Evolutionary conservation across 1,140 invertebrate genomes (phyloP).

Genomic region (Formica exsecta): DNA sequence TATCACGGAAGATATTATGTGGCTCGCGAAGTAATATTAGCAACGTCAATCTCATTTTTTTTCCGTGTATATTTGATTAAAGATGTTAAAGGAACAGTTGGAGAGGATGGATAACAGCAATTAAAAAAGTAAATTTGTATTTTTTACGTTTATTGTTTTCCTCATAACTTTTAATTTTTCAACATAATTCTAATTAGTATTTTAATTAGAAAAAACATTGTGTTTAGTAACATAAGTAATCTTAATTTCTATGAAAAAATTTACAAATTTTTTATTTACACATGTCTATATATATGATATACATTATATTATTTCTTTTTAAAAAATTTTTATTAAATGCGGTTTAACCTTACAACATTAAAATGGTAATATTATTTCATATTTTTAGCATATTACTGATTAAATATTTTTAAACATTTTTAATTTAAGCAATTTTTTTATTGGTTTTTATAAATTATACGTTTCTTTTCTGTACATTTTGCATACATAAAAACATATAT

Average conservation of each 20-base stretch:
- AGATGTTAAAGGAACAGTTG: slow-evolving; percentile 11
- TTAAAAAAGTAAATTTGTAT: background rate
- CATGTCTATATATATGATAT: background rate
- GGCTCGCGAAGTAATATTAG: slow-evolving; percentile 39
- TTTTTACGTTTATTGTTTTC: background rate
- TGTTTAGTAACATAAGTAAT: background rate
- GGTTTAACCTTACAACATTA: background rate
- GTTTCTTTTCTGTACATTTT: background rate
- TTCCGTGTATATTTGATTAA: slow-evolving; percentile 7
- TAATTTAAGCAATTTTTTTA: background rate
- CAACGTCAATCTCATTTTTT: slow-evolving; percentile 28
- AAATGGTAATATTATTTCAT: background rate
- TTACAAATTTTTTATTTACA: background rate
- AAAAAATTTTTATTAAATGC: background rate
- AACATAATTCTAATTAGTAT: background rate
- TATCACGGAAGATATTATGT: slow-evolving; percentile 55
- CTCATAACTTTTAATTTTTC: background rate
- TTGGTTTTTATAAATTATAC: background rate
- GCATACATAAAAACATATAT: background rate
- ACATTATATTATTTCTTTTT: background rate
- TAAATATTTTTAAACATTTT: background rate
- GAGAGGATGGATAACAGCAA: background rate
- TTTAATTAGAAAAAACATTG: background rate
- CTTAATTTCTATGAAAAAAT: background rate
- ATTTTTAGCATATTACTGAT: background rate